Evolutionary conservation across 2,113 vertebrate genomes (phyloP), one percentile per base, ranked within the genome.

Genomic region (Petroica traversi): DNA sequence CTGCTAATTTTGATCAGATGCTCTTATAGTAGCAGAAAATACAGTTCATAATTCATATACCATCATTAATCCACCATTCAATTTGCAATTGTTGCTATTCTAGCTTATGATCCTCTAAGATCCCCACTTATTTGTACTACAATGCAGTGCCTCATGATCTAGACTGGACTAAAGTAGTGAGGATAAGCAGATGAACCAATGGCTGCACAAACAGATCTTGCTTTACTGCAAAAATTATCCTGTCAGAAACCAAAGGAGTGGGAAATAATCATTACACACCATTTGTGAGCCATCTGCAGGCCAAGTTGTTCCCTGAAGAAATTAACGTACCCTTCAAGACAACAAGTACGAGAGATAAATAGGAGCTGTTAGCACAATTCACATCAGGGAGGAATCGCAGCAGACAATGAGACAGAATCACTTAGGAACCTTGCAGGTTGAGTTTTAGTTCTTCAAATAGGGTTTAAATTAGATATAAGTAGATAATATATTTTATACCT

Each of bases 1-100:
- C 72, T 80, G 71, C 79, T 90, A 92, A 90, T 94, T 93, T 95
- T 85, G 14, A 83, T 95, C 91, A 91, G 85, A 91, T 94, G 71
- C 17, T 73, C 34, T 79, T 69, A 64, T 5, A 78, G 59, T 49
- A 89, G 82, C 55, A 69, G 77, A 48, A 88, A 92, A 82, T 76
- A 51, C 4, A 36, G 16, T 55, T 83, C 41, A 31, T 85, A 69
- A 89, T 88, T 92, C 20, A 92, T 73, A 71, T n/a, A 80, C 34
- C 11, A 40, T 46, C 29, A 28, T 85, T 85, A 89, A 82, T 62
- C 10, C 9, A 28, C 17, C 12, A 19, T 55, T 63, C 43, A 66
- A 15, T 77, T 68, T 91, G 57, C 19, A 38, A 61, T 43, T 89
- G 48, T 41, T 75, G n/a, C 14, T 88, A 52, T 40, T 75, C 24